Evolutionary conservation across 2,113 vertebrate species (phyloP), one percentile per base, ranked within the genome.

Genomic region (Anolis sagrei): DNA sequence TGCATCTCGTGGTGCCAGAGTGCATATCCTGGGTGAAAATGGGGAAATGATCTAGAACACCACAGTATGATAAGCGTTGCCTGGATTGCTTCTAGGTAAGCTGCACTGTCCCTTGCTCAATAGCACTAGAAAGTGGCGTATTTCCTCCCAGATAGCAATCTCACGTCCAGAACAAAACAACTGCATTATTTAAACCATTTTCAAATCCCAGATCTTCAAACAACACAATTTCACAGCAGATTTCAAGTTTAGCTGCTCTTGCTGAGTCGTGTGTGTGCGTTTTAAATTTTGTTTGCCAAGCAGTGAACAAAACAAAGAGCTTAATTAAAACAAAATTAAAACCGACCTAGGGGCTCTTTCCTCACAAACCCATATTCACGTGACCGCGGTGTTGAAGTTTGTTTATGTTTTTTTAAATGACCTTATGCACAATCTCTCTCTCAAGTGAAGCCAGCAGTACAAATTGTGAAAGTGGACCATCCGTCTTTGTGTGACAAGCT

Each of bases 401-500:
- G 64, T 68, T 68, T 29, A 7, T 66, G n/a, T n/a, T 77, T 76
- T 76, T 81, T 58, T 58, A 58, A 66, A 58, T 86, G 78, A 82
- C 74, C 48, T 27, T 32, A 72, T 0, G 0, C 13, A 86, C 86
- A 89, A 91, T 79, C 0, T 0, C 85, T 72, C 83, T 82, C 8
- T 0, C 27, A 36, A 83, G 72, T 0, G 0, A 89, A 89, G 90
- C 89, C 92, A 82, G 87, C 90, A 88, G 87, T 36, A 4, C 81
- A 62, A 85, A 72, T 75, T 29, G 81, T 68, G 70, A 76, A 61
- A 86, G 82, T 51, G 76, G 94, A 80, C 82, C 89, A 89, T 21
- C 62, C 44, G 19, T 0, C 16, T 62, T 81, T 81, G 36, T 87
- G 86, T 88, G 91, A 91, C 83, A 86, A 92, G 91, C 90, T 94